Evolutionary conservation across 2,888 invertebrate genomes (phyloP).

Genomic region (Tubiluchus corallicola): DNA sequence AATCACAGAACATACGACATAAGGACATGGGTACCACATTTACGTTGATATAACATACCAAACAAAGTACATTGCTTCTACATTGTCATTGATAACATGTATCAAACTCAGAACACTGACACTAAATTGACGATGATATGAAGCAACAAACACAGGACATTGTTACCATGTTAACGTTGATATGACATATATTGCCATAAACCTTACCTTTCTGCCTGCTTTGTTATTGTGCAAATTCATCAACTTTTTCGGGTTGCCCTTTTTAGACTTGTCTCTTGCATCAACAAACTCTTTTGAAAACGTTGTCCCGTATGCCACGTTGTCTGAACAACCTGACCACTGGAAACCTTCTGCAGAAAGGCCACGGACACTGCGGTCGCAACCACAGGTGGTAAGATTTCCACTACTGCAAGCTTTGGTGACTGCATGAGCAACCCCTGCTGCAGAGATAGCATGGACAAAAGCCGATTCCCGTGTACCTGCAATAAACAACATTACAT

Average conservation of each 20-base stretch:
- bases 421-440: constrained; percentile 30
- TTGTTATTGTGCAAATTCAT: constrained; percentile 1
- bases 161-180: no score
- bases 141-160: no score
- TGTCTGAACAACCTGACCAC: constrained; percentile 29
- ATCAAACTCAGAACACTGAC: no score
- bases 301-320: constrained; percentile 26
- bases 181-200: no score
- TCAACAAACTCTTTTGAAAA: constrained; percentile 25
- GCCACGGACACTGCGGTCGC: constrained; percentile 25
- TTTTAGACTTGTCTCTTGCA: constrained; percentile 18
- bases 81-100: no score
- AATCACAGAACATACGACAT: no score
- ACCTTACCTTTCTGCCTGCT: no score
- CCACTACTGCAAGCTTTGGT: constrained; percentile 32
- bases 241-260: constrained; percentile 10
- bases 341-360: constrained; percentile 22
- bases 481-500: constrained; percentile 13
- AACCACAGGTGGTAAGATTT: constrained; percentile 31
- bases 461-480: constrained; percentile 29
- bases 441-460: constrained; percentile 27
- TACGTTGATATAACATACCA: no score
- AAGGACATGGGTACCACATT: no score
- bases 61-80: no score
- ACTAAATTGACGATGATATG: no score